A percentile compares a stretch with the other conserved stretches of the same genome.
Evolutionary conservation across 1,140 invertebrate genomes (phyloP).

Genomic region (Habropoda laboriosa): DNA sequence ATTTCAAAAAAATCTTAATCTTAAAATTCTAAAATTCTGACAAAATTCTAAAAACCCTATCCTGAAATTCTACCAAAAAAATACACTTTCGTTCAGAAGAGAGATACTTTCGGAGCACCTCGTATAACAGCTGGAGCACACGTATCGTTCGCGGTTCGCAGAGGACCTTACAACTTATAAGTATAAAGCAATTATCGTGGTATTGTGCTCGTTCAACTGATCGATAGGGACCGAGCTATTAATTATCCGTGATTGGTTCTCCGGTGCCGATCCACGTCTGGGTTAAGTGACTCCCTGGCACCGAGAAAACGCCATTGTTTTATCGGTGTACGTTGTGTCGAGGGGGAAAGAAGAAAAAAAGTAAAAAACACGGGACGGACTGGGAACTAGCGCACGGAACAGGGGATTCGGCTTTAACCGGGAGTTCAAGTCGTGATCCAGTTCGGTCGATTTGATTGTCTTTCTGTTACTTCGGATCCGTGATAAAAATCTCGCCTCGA

Average conservation of each 20-base stretch:
- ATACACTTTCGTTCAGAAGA: too few relatives aligned
- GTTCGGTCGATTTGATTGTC: constrained; percentile 63
- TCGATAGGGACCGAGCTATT: constrained; percentile 70
- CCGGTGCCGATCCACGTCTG: constrained; percentile 62
- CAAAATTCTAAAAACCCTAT: too few relatives aligned
- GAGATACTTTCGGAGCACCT: background rate
- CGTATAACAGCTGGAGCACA: background rate
- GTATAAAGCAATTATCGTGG: constrained; percentile 68
- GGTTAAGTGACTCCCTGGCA: constrained; percentile 67
- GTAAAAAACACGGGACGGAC: constrained; percentile 43
- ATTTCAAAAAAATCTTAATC: too few relatives aligned
- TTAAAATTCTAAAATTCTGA: too few relatives aligned
- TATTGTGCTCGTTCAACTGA: constrained; percentile 61
- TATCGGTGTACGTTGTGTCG: constrained; percentile 36
- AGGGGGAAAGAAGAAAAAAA: background rate
- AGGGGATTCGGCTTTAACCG: constrained; percentile 24
- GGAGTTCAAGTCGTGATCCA: constrained; percentile 58
- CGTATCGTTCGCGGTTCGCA: constrained; percentile 32
- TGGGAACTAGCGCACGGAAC: constrained; percentile 42
- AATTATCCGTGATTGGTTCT: constrained; percentile 71
- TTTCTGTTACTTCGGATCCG: constrained; percentile 56
- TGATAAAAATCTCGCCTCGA: constrained; percentile 48
- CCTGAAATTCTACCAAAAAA: too few relatives aligned
- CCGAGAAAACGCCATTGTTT: constrained; percentile 64
- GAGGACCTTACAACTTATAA: constrained; percentile 61